Base-by-base conservation (phyloP, 23 tunicate species). In the Oikopleura dioica region DNA sequence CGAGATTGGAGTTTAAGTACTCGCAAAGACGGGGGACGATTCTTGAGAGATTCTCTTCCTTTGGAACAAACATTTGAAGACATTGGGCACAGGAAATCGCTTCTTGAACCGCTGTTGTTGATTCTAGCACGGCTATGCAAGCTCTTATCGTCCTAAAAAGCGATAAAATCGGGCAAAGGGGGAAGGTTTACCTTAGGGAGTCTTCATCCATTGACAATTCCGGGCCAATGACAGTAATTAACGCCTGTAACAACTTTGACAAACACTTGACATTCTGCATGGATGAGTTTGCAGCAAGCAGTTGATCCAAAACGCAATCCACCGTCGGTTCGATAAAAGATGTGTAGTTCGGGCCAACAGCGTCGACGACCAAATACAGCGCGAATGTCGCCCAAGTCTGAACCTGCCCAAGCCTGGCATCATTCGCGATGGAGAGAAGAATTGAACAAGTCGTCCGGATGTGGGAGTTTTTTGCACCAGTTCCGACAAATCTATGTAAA, bases 311-410 rank as follows among this genome's bases (percentile, higher is more conserved):
- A 1, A 91, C 84, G 0, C 81, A 86, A 37, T 91, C 92, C 23
- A 91, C 58, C 0, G 97, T 38, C 23, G 97, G 77, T 37, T 91
- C 97, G 30, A 91, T 92, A 76, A 79, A 91, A 0, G 94, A 76
- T 38, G 92, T 86, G 69, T 82, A 91, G 84, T 82, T 91, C 0
- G 97, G 97, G 1, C 97, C 97, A 38, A 91, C 85, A 12, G 97
- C 97, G 50, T 91, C 97, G 38, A 85, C 76, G 67, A 91, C 80
- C 21, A 91, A 78, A 36, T 86, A 85, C 30, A 91, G 76, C 0
- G 87, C 97, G 69, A 85, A 91, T n/a, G 86, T 78, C 1, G 97
- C 86, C 97, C 97, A 91, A 35, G 82, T 84, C 92, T 91, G 76
- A 1, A 34, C 55, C 55, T 9, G 9, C 16, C 55, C 55, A 9